Evolutionary conservation across 1,140 invertebrate genomes (phyloP), one percentile per base, ranked within the genome.

Genomic region (Solenopsis fugax): DNA sequence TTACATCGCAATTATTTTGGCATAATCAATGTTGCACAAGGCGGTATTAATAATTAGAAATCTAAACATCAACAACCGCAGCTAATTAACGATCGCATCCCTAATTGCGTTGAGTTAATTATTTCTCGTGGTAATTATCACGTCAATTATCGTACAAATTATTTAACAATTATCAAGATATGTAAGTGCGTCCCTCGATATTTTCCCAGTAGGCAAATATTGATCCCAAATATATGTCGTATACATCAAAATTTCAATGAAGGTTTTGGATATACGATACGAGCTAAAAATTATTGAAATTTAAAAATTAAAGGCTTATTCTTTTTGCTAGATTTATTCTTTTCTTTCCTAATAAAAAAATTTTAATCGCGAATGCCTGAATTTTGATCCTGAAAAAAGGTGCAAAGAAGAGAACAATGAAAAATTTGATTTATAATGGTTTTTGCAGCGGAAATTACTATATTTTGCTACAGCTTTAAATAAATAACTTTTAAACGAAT

Each of bases 21-120:
- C 37, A 54, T 18, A 41, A 81, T 71, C 78, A 54, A 71, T 41
- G 64, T 56, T 69, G 41, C 18, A 65, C 50, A 54, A 69, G 78
- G 64, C n/a, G 48, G 16, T 41, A 71, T 81, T 56, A 71, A 81
- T 81, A 81, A 81, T 81, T 81, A 71, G 78, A 48, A 29, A 45
- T 58, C 62, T 80, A 80, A 81, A 81, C 48, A 69, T 54, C 34
- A 56, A 13, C 48, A 21, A 41, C 48, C 62, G 60, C 77, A n/a
- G 29, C 16, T 71, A 71, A 81, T 71, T 81, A 81, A 81, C 64
- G 21, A 37, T 67, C 29, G 10, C 62, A 52, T 18, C 45, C 12
- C 29, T 41, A 37, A 80, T 81, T 52, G 77, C 18, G 13, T 56
- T 41, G 62, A n/a, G 16, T 80, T 69, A 71, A 81, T 81, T 56